These are phyloP conservation scores for Trachymyrmex cornetzi DNA, from an alignment of 1,140 invertebrate species.

Conservation along the genomic window DNA sequence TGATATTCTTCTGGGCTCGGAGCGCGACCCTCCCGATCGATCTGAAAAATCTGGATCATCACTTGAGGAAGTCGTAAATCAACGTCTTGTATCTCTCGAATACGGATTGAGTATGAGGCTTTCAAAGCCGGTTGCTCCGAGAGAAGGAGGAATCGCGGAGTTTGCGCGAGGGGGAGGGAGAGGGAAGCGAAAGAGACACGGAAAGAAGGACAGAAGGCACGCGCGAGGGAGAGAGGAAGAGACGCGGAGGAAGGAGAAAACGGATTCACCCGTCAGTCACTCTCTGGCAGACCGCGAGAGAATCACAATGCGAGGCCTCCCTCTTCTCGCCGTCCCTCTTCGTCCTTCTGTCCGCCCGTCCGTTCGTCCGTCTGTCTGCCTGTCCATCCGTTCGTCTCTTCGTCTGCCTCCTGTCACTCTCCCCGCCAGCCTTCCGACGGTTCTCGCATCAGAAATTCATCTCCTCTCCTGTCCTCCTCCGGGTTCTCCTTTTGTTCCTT, in stretches of 20 bases:
- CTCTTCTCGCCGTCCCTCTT: slow-evolving; percentile 68
- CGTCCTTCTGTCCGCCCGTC: slow-evolving; percentile 74
- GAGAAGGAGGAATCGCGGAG: slow-evolving; percentile 50
- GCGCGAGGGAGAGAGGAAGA: slow-evolving; percentile 57
- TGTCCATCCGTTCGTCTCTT: slow-evolving; percentile 77
- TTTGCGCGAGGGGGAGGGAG: not conserved
- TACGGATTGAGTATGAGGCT: slow-evolving; percentile 66
- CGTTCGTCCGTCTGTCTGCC: slow-evolving; percentile 67
- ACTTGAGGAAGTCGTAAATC: slow-evolving; percentile 64
- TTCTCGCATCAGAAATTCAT: slow-evolving; percentile 84
- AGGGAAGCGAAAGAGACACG: slow-evolving; percentile 31
- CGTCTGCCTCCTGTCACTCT: slow-evolving; percentile 80
- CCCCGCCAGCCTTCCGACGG: slow-evolving; percentile 80
- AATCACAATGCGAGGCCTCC: slow-evolving; percentile 85
- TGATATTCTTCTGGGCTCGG: slow-evolving; percentile 34
- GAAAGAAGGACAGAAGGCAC: slow-evolving; percentile 55
- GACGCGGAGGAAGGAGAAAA: slow-evolving; percentile 77
- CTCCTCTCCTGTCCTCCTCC: slow-evolving; percentile 78
- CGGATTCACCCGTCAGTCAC: slow-evolving; percentile 86
- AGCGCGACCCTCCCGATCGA: slow-evolving; percentile 48
- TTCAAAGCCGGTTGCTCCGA: slow-evolving; percentile 68
- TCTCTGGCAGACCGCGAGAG: slow-evolving; percentile 84
- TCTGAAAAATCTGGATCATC: slow-evolving; percentile 63
- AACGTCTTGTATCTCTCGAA: slow-evolving; percentile 65
- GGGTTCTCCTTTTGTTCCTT: slow-evolving; percentile 74